phyloP scores from a whole-genome alignment of 2,113 vertebrate genomes.

The Alouatta palliata region DNA sequence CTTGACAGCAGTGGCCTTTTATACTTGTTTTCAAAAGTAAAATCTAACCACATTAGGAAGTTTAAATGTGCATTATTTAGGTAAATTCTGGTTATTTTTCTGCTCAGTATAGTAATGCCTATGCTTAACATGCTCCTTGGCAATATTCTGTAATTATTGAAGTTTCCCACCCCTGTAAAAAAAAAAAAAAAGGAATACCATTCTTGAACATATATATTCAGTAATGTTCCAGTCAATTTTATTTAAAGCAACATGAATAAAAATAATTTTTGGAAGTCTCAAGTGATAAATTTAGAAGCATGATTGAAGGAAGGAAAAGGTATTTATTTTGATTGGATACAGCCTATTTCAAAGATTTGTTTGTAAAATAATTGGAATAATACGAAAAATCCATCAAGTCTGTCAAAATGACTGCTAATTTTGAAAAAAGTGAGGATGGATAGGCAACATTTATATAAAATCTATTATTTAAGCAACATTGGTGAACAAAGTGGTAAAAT shows the following conservation, averaged over 20 bases:
- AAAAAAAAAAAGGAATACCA: neutral
- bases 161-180: neutral
- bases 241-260: neutral
- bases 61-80: neutral
- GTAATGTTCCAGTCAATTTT: neutral
- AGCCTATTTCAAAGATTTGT: neutral
- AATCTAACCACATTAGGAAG: neutral
- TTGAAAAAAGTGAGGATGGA: neutral
- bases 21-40: conserved; percentile 38
- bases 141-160: neutral
- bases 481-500: neutral
- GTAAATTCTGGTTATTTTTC: neutral
- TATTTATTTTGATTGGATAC: neutral
- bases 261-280: neutral
- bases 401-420: neutral
- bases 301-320: neutral
- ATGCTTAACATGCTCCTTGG: neutral
- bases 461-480: neutral
- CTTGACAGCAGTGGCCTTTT: conserved; percentile 17
- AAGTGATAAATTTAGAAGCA: neutral
- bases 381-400: neutral
- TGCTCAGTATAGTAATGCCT: neutral
- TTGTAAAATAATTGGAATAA: neutral
- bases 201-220: neutral
- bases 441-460: neutral